Percentiles rank a stretch among this genome's conserved stretches.
phyloP scores from a whole-genome alignment of 2,113 vertebrate species.

The Aegithalos caudatus region DNA sequence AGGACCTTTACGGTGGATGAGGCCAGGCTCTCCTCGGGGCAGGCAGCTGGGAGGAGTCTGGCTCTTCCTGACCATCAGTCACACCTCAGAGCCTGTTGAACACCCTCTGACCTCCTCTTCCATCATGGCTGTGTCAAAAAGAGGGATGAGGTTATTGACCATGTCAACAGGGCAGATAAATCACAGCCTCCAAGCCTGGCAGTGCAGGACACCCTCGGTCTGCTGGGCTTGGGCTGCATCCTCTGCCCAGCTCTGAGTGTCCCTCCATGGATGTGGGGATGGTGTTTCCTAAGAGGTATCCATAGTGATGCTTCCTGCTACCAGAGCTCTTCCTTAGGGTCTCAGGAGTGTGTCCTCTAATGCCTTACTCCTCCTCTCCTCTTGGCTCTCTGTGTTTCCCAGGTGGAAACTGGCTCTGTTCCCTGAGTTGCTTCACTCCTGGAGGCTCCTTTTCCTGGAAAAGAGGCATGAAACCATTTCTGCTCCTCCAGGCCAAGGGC shows the following conservation, averaged over 20 bases:
- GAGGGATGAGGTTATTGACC: neutral
- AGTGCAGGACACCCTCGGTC: rapidly evolving
- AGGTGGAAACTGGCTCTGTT: neutral
- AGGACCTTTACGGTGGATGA: neutral
- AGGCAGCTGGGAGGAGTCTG: rapidly evolving
- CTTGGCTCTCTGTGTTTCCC: neutral
- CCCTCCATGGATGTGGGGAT: neutral
- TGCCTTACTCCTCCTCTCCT: neutral
- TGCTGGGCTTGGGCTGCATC: neutral
- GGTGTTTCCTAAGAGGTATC: neutral
- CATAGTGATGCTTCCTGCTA: neutral
- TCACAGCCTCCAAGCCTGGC: neutral
- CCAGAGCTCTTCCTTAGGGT: neutral
- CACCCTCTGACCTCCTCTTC: neutral
- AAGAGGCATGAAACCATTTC: neutral
- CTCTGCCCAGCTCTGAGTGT: neutral
- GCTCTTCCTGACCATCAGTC: neutral
- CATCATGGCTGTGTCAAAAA: neutral
- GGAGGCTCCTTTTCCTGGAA: neutral
- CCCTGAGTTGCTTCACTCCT: neutral
- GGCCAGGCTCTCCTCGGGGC: rapidly evolving
- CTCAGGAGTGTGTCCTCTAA: neutral
- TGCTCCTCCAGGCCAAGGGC: neutral
- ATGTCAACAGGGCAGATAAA: neutral
- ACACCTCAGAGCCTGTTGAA: neutral